These are phyloP conservation scores for Montipora sp. DNA, from an alignment of 64 coral and sea anemone species.

Conservation along the genomic window DNA sequence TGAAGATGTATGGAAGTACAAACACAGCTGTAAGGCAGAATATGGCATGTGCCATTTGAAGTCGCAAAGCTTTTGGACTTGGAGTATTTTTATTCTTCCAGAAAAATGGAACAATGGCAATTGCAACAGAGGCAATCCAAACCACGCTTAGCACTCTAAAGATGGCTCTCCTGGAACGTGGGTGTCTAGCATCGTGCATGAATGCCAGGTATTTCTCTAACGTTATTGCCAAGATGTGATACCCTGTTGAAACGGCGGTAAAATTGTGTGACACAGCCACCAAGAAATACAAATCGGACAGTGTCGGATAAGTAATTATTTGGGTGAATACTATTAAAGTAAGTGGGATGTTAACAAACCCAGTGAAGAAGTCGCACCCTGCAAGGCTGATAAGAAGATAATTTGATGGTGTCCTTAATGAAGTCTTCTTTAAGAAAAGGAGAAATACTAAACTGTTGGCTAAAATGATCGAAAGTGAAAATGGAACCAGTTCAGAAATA, in stretches of 20 bases:
- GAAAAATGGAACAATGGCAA: slow-evolving; percentile 8
- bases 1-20: slow-evolving; percentile 8
- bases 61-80: neutral
- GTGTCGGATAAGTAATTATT: neutral
- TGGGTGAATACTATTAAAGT: slow-evolving; percentile 10
- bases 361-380: slow-evolving; percentile 7
- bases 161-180: neutral
- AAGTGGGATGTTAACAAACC: neutral
- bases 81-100: neutral
- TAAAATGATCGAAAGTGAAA: slow-evolving; percentile 16
- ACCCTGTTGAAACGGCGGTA: neutral
- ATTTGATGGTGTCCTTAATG: neutral
- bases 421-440: slow-evolving; percentile 3
- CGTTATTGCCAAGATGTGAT: slow-evolving; percentile 17
- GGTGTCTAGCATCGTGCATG: neutral
- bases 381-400: slow-evolving; percentile 16
- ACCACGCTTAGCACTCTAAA: neutral
- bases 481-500: slow-evolving; percentile 20
- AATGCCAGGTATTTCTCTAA: slow-evolving; percentile 4
- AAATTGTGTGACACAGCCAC: slow-evolving; percentile 3
- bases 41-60: neutral
- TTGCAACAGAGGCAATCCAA: neutral
- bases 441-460: slow-evolving; percentile 16
- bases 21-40: slow-evolving; percentile 34
- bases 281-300: slow-evolving; percentile 7